Evolutionary conservation across 1,140 invertebrate species (phyloP).

Genomic region (Cyclargus thomasi): DNA sequence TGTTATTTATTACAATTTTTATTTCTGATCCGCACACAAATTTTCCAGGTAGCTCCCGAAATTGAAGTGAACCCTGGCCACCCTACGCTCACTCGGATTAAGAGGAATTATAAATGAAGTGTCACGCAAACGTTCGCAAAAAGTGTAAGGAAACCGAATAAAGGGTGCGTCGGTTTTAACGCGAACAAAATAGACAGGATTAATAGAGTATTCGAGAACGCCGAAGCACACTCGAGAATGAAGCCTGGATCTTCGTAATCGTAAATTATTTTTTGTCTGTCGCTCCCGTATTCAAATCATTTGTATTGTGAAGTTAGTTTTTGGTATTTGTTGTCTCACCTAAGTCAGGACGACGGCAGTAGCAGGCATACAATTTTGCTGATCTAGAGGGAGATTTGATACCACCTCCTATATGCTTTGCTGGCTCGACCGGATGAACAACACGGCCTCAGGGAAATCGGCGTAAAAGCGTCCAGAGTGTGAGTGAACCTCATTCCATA

Average conservation of each 20-base stretch:
- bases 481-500: no score
- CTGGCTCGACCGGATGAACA: no score
- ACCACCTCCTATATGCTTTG: no score
- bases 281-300: not conserved
- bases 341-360: no score
- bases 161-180: constrained; percentile 52
- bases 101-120: constrained; percentile 72
- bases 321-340: no score
- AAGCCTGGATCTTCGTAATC: not conserved
- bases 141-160: constrained; percentile 59
- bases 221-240: constrained; percentile 23
- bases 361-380: no score
- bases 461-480: no score
- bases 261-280: not conserved
- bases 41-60: not conserved
- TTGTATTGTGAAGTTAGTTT: not conserved
- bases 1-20: no score
- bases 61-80: not conserved
- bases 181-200: constrained; percentile 30
- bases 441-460: no score
- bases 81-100: constrained; percentile 51
- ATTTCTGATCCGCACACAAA: no score
- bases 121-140: constrained; percentile 59
- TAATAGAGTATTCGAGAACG: constrained; percentile 24
- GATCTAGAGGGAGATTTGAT: no score